A percentile compares a stretch with the other conserved stretches of the same genome.
phyloP scores from a whole-genome alignment of 1,140 invertebrate genomes.

The Hycleus cichorii region DNA sequence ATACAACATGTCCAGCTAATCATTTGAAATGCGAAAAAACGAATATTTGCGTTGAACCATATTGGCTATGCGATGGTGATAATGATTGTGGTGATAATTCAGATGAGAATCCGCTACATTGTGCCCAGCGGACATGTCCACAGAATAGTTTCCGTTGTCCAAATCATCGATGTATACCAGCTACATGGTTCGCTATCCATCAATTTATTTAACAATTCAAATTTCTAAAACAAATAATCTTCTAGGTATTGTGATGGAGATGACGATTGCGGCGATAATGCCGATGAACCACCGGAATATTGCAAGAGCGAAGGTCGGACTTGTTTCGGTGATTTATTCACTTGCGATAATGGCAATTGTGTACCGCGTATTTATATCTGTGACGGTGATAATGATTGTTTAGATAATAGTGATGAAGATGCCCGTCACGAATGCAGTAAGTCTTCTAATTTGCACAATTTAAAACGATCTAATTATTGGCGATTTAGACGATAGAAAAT shows the following conservation, averaged over 20 bases:
- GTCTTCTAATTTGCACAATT: slow-evolving; percentile 32
- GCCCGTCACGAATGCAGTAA: slow-evolving; percentile 82
- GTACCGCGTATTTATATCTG: slow-evolving; percentile 96
- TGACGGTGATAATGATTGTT: slow-evolving; percentile 92
- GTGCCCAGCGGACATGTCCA: slow-evolving; percentile 80
- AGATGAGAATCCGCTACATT: slow-evolving; percentile 87
- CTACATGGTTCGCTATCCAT: slow-evolving; percentile 76
- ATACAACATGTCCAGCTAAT: slow-evolving; percentile 78
- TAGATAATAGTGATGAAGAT: slow-evolving; percentile 89
- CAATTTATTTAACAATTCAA: neutral
- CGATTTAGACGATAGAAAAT: slow-evolving; percentile 70
- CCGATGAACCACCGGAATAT: slow-evolving; percentile 85
- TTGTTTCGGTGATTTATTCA: slow-evolving; percentile 91
- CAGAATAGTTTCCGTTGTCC: slow-evolving; percentile 84
- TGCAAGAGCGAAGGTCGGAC: slow-evolving; percentile 90
- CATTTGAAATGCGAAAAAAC: slow-evolving; percentile 88
- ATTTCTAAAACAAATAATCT: neutral
- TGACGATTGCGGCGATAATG: slow-evolving; percentile 82
- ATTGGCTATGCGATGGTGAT: slow-evolving; percentile 88
- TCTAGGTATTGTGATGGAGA: slow-evolving; percentile 66
- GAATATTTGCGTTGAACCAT: slow-evolving; percentile 91
- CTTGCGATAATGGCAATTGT: slow-evolving; percentile 95
- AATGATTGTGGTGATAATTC: slow-evolving; percentile 95
- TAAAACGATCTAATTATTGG: neutral
- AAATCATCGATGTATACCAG: slow-evolving; percentile 80